Evolutionary conservation across 2,797 vertebrate species (phyloP).

Genomic region (Rhabdophis nuchalis): DNA sequence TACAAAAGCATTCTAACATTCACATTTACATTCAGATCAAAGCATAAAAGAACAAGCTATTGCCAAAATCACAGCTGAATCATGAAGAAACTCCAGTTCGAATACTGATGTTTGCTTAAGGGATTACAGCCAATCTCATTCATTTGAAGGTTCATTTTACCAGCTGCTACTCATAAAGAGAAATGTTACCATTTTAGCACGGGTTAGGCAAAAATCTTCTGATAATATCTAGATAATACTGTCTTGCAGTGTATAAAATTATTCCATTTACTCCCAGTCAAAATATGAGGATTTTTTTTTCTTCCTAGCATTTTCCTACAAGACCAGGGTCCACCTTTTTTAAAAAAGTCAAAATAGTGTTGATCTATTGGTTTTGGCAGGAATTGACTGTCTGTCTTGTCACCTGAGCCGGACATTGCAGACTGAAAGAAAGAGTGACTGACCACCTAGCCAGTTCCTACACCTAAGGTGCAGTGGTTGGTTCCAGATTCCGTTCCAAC

Average conservation of each 20-base stretch:
- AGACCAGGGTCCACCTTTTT: neutral
- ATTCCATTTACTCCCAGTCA: neutral
- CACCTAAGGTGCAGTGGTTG: too few relatives aligned
- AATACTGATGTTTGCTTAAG: neutral
- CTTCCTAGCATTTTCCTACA: neutral
- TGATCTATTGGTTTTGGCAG: neutral
- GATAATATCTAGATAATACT: neutral
- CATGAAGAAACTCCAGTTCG: neutral
- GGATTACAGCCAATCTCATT: neutral
- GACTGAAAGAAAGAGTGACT: neutral
- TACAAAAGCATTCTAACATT: neutral
- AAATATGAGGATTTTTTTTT: neutral
- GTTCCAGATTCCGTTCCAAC: too few relatives aligned
- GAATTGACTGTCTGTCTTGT: neutral
- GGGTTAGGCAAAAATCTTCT: neutral
- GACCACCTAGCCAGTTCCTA: neutral
- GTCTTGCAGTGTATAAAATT: neutral
- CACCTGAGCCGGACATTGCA: neutral
- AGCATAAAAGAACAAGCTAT: neutral
- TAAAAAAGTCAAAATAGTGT: neutral
- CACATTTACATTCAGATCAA: neutral
- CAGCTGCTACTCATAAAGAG: neutral
- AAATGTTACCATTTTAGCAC: neutral
- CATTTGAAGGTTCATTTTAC: neutral
- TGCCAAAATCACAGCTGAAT: neutral